These are phyloP conservation scores for Tethea ocularis DNA, from an alignment of 2,888 invertebrate genomes.

Conservation along the genomic window DNA sequence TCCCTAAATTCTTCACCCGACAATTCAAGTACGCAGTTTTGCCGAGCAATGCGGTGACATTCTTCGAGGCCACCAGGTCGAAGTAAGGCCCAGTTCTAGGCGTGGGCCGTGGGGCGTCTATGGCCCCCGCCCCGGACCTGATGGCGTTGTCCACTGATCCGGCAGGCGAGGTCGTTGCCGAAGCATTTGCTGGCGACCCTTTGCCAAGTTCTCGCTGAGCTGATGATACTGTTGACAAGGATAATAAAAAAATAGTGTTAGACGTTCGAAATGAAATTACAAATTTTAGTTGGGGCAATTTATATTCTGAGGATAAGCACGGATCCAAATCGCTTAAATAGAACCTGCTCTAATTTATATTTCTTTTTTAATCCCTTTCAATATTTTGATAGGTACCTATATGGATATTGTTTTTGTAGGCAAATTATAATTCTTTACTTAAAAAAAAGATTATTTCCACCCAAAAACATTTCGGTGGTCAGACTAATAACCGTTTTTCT, in stretches of 20 bases:
- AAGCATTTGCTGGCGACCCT: conserved; percentile 60
- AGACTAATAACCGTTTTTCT: no score
- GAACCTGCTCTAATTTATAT: no score
- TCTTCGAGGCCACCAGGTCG: conserved; percentile 88
- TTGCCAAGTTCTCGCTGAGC: conserved; percentile 79
- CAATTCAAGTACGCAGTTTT: conserved; percentile 96
- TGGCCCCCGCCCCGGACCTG: conserved; percentile 58
- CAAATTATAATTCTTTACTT: no score
- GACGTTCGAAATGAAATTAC: no score
- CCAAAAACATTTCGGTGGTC: no score
- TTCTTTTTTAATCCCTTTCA: no score
- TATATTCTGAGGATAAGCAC: no score
- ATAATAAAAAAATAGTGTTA: conserved; percentile 11
- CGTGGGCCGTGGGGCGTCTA: conserved; percentile 71
- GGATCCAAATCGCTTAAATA: no score
- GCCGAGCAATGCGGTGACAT: conserved; percentile 92
- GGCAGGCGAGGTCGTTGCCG: conserved; percentile 76
- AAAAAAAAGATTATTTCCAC: no score
- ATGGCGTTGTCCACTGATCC: conserved; percentile 84
- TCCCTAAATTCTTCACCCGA: conserved; percentile 94
- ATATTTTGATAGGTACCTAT: no score
- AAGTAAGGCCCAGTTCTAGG: conserved; percentile 89
- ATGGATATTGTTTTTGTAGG: no score
- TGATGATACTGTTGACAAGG: conserved; percentile 67
- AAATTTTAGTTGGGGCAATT: no score